Base-by-base conservation (phyloP, 1,140 invertebrate genomes). In the Caenorhabditis briggsae region DNA sequence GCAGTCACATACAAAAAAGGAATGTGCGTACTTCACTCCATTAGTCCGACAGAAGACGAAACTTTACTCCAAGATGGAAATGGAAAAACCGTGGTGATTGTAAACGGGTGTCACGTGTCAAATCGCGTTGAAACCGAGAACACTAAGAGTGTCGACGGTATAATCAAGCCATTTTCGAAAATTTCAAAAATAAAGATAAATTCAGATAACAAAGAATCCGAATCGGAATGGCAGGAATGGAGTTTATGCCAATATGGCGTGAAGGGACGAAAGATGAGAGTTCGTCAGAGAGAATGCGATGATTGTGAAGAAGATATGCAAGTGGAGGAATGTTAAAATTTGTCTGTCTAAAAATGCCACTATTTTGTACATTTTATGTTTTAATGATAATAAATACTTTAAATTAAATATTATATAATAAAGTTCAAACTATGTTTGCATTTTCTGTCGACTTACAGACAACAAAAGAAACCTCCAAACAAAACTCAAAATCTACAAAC, bases 1-100 rank as follows among this genome's bases (percentile, higher is more conserved):
- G 55, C 85, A 8, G 74, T 86, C 16, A 86, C 85, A 5, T 86
- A 86, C 43, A 86, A 86, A 56, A 53, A 58, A 20, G 85, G 85
- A 25, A 33, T 86, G 50, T 86, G 85, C 41, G 53, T 86, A 18
- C 56, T 86, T 33, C 85, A 86, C 41, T 58, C 56, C 7, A 56
- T 70, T 3, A 33, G 46, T 8, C 65, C 70, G n/a, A 41, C 74
- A 8, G 20, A 23, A 3, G 85, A 86, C 18, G 20, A 41, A 9
- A 64, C 74, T 8, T 41, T 70, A 14, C 59, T 86, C 11, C 23
- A 43, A 8, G 74, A 86, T 25, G 85, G 85, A 46, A 82, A 50
- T 56, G 85, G 70, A 14, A 48, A 86, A 12, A 86, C 85, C 2
- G 50, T 86, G 33, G 85, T 86, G 8, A 70, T 86, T 59, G 85